These are phyloP conservation scores for Stenodema calcarata DNA, from an alignment of 2,888 invertebrate species.

Conservation along the genomic window DNA sequence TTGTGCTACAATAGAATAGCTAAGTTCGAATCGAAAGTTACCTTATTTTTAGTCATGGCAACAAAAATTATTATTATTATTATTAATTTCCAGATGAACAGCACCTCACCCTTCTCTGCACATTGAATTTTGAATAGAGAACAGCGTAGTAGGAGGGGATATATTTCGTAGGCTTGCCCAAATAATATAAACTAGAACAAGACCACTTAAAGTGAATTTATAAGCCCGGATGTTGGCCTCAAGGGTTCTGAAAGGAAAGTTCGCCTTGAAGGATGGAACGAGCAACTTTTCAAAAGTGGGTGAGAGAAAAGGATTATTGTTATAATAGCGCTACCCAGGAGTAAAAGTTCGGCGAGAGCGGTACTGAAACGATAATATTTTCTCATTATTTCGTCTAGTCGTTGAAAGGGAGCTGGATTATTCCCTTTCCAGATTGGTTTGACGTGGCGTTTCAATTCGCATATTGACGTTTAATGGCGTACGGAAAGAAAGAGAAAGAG, in stretches of 20 bases:
- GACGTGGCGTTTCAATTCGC: not conserved
- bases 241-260: constrained; percentile 32
- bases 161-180: not conserved
- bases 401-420: not conserved
- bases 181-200: constrained; percentile 8
- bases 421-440: not conserved
- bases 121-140: too few relatives aligned
- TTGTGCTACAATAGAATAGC: too few relatives aligned
- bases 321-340: not conserved
- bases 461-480: not conserved
- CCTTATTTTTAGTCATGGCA: too few relatives aligned
- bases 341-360: constrained; percentile 5
- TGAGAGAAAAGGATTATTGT: not conserved
- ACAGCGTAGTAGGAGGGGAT: not conserved
- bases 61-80: too few relatives aligned
- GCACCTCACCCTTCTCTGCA: too few relatives aligned
- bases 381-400: not conserved
- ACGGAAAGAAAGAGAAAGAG: not conserved
- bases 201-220: constrained; percentile 8
- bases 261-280: constrained; percentile 9
- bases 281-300: constrained; percentile 24
- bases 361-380: constrained; percentile 19
- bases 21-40: too few relatives aligned
- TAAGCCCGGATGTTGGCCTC: not conserved
- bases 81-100: too few relatives aligned